Percentiles rank a stretch among this genome's conserved stretches.
These are phyloP conservation scores for Ctenopoma kingsleyae DNA, from an alignment of 2,797 vertebrate species.

Conservation along the genomic window DNA sequence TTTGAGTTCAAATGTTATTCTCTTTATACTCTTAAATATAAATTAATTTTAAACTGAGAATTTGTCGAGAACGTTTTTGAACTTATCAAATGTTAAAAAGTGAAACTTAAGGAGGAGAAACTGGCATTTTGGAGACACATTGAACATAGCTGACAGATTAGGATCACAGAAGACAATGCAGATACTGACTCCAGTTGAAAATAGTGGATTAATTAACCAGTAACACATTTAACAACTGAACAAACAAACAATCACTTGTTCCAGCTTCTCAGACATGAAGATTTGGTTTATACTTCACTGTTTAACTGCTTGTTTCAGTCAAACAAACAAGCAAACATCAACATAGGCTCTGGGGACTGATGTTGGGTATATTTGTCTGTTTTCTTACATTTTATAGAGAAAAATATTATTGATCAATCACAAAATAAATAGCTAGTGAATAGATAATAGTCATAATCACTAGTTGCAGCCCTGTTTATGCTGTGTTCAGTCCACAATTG, in stretches of 20 bases:
- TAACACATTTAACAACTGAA: not conserved
- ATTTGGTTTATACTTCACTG: not conserved
- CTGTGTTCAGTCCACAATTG: slow-evolving; percentile 18
- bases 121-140: not conserved
- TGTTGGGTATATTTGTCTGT: not conserved
- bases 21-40: not conserved
- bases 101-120: not conserved
- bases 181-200: not conserved
- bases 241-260: not conserved
- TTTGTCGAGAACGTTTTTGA: not conserved
- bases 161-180: no score
- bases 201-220: not conserved
- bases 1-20: not conserved
- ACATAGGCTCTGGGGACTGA: not conserved
- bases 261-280: not conserved
- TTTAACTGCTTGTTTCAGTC: no score
- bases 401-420: not conserved
- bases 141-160: not conserved
- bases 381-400: not conserved
- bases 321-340: not conserved
- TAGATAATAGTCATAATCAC: not conserved
- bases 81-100: not conserved
- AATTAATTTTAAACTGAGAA: not conserved
- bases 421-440: not conserved
- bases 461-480: not conserved